Evolutionary conservation across 1,140 invertebrate species (phyloP), one percentile per base, ranked within the genome.

Genomic region (Ephestia elutella): DNA sequence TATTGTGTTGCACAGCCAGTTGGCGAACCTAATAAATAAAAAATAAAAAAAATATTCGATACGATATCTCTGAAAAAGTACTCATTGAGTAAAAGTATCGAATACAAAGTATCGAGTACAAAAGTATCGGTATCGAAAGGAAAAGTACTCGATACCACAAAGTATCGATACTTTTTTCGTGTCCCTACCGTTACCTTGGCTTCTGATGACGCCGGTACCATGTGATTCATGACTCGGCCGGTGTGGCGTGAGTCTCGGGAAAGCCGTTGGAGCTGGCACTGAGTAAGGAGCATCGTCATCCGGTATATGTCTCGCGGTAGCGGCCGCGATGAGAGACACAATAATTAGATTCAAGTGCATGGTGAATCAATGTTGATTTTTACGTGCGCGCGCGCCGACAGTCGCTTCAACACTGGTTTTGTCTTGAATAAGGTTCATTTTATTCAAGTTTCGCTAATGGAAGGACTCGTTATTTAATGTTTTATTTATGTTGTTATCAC

Each of bases 121-220:
- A n/a, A n/a, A n/a, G n/a, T n/a, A n/a, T n/a, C n/a, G n/a, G n/a
- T n/a, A n/a, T n/a, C n/a, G n/a, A n/a, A n/a, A n/a, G n/a, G n/a
- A n/a, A n/a, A n/a, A n/a, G n/a, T n/a, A n/a, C n/a, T n/a, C n/a
- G n/a, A n/a, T n/a, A n/a, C n/a, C n/a, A n/a, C n/a, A n/a, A n/a
- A n/a, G n/a, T n/a, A n/a, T n/a, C n/a, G n/a, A n/a, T n/a, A n/a
- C n/a, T n/a, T n/a, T n/a, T n/a, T n/a, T n/a, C n/a, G n/a, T n/a
- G n/a, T n/a, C n/a, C n/a, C n/a, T n/a, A 44, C 38, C 38, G 38
- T 44, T 44, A 44, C 38, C 38, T 44, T 44, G 38, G 15, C n/a
- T 3, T n/a, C 38, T 17, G 38, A 15, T 44, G n/a, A 15, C 15
- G 38, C 38, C n/a, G 13, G 38, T 44, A 44, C 13, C 38, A 44